Evolutionary conservation across 2,113 vertebrate species (phyloP), one percentile per base, ranked within the genome.

Genomic region (Callaeas wilsoni): DNA sequence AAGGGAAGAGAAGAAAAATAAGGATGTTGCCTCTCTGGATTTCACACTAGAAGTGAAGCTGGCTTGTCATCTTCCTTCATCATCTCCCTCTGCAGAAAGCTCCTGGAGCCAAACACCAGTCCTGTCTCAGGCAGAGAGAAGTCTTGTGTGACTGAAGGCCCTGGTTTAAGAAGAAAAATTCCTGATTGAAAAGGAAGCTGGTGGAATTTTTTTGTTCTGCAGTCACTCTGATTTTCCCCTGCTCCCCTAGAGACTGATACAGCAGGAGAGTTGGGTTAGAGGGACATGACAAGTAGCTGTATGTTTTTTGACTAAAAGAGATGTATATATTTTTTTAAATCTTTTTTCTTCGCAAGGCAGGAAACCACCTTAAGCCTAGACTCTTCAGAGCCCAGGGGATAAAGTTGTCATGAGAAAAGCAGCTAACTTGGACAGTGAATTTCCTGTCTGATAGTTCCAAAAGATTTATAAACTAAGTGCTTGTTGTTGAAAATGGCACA

Each of bases 391-490:
- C 37, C 20, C 11, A 33, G 27, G 2, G 10, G 33, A 41, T 94
- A 62, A 97, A 84, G 74, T 71, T 93, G 76, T 95, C 6, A 4
- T 75, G 89, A 97, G 95, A 95, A 93, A 94, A 97, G 74, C 32
- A 82, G 74, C 70, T 90, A 92, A 68, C 25, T 75, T 75, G 53
- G 60, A 93, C 89, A 95, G 69, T 92, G 74, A 44, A 73, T 91
- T 97, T 97, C 75, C 93, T 96, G 84, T 91, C 74, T 50, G 15
- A 14, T 81, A 30, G 23, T 77, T 95, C 30, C 56, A 90, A 97
- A 96, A 53, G 53, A 23, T 57, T 95, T 84, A 59, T 63, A 49
- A 84, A 89, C 86, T 25, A 77, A 70, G 39, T 33, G 49, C 19
- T 84, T 69, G 44, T 64, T 78, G 63, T 81, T 97, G 84, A 91